Percentiles rank a stretch among this genome's conserved stretches.
These are phyloP conservation scores for Epinotia brunnichana DNA, from an alignment of 2,888 invertebrate species.

Conservation along the genomic window DNA sequence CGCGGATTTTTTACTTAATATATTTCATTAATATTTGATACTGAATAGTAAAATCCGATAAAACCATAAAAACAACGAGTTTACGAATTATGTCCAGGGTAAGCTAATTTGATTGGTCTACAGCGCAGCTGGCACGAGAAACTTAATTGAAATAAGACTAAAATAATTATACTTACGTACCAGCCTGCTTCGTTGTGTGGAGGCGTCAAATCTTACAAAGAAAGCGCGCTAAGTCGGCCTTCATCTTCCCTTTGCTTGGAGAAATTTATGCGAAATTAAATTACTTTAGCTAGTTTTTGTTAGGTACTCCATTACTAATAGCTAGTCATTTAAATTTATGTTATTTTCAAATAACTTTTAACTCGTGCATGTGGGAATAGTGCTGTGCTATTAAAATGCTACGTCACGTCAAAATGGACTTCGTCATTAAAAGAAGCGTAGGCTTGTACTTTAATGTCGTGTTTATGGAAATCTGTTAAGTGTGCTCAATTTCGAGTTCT, in stretches of 20 bases:
- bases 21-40: too few species aligned
- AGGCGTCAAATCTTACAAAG: conserved; percentile 55
- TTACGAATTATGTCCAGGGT: too few species aligned
- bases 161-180: conserved; percentile 43
- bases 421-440: conserved; percentile 55
- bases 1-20: too few species aligned
- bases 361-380: conserved; percentile 4
- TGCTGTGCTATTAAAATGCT: conserved; percentile 41
- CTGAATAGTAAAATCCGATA: too few species aligned
- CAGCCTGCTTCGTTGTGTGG: conserved; percentile 44
- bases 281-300: conserved; percentile 14
- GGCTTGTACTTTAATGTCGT: conserved; percentile 56
- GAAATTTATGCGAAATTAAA: conserved; percentile 25
- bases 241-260: conserved; percentile 1
- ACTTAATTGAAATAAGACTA: conserved; percentile 55
- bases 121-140: conserved; percentile 47
- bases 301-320: background rate
- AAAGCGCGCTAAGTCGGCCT: conserved; percentile 12
- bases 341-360: conserved; percentile 16
- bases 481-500: conserved; percentile 50
- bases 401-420: conserved; percentile 53
- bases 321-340: conserved; percentile 19
- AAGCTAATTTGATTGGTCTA: too few species aligned
- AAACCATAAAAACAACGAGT: too few species aligned
- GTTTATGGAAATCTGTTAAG: conserved; percentile 62